Evolutionary conservation across 2,888 invertebrate species (phyloP), one percentile per base, ranked within the genome.

Genomic region (Alviniconcha strummeri): DNA sequence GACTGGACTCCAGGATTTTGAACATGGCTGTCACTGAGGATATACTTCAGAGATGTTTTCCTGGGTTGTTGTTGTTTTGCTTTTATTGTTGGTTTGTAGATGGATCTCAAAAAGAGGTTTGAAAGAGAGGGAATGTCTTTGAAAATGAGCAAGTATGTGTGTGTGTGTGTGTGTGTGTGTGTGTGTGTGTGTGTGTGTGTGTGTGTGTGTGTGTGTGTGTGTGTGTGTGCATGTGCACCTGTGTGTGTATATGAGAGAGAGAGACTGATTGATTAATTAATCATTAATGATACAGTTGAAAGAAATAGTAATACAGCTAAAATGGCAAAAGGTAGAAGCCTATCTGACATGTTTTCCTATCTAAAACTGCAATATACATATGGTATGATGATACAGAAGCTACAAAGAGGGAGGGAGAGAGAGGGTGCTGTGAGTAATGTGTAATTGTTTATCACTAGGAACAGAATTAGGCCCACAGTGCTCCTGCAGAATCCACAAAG

Each of bases 1-100:
- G 95, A 95, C 74, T 99, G 98, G 99, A 96, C 97, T 94, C 97
- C 91, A 54, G 91, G 89, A 1, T 92, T 92, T 88, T 89, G 85
- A 89, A 80, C 52, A 72, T 17, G 72, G 55, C 13, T 52, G 9
- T 15, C 57, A 19, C 17, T 5, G 56, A 55, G 75, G 17, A 19
- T 55, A 15, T 9, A 19, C n/a, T 17, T 11, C 17, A 19, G 17
- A 19, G 17, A 8, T 71, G 71, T 71, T 71, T 72, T 72, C 19
- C 4, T 0, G 36, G n/a, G 72, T 72, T 72, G 6, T 36, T 5
- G 72, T 36, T 72, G n/a, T 5, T 8, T n/a, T 19, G 36, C 9
- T 6, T 69, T 69, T 69, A 17, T 69, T 69, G n/a, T 69, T 69
- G 9, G n/a, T 15, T n/a, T 69, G 9, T 11, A n/a, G 13, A 6